Conservation (phyloP, 2,113 vertebrate species). For the Poeciliopsis retropinna region DNA sequence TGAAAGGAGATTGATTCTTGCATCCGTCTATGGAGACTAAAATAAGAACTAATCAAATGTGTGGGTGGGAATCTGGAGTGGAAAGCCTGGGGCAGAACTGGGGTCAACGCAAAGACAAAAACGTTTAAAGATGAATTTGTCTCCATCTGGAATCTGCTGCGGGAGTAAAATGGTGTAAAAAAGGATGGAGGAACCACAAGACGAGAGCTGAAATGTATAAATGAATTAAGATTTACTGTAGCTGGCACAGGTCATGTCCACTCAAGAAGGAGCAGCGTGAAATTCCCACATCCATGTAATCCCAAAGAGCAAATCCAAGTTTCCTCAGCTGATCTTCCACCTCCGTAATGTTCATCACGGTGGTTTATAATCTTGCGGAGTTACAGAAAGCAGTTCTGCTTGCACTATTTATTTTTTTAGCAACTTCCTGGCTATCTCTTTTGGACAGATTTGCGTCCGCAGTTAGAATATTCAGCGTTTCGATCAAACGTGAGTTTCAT, state of each 20-base stretch:
- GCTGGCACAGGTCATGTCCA: background rate
- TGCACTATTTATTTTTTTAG: background rate
- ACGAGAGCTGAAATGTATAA: background rate
- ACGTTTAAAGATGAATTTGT: conserved; percentile 23
- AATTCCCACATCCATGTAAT: background rate
- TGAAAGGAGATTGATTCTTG: conserved; percentile 55
- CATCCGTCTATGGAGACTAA: conserved; percentile 25
- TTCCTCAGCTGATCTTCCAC: background rate
- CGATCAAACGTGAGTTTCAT: background rate
- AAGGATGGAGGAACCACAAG: background rate
- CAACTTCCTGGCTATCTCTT: background rate
- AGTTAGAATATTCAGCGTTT: background rate
- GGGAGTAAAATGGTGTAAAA: background rate
- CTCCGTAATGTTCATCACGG: background rate
- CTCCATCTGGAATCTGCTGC: conserved; percentile 1
- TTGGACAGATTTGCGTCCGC: background rate
- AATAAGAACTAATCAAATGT: conserved; percentile 52
- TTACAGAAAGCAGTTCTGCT: background rate
- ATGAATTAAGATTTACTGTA: background rate
- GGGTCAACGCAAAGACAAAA: background rate
- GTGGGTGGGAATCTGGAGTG: conserved; percentile 9
- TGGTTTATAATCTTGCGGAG: background rate
- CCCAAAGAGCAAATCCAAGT: background rate
- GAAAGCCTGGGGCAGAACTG: conserved; percentile 12
- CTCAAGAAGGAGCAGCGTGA: background rate